Percentiles rank a stretch among this genome's conserved stretches.
Evolutionary conservation across 2,888 invertebrate genomes (phyloP).

Genomic region (Rhorus exstirpatorius): DNA sequence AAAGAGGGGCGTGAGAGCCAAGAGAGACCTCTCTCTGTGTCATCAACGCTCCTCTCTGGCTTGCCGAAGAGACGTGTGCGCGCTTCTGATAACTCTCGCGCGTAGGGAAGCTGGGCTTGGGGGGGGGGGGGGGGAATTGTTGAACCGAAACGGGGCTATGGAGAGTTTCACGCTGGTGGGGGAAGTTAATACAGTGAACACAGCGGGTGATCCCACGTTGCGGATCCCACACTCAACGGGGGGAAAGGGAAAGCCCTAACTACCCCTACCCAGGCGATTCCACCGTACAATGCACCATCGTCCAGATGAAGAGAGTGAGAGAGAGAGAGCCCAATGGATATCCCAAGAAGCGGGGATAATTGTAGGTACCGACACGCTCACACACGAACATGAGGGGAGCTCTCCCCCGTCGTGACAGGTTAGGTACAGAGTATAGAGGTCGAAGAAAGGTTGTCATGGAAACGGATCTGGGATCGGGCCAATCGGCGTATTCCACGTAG

Average conservation of each 20-base stretch:
- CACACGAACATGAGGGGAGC: neutral
- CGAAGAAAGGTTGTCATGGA: slow-evolving; percentile 86
- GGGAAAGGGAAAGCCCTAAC: slow-evolving; percentile 44
- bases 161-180: slow-evolving; percentile 20
- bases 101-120: slow-evolving; percentile 22
- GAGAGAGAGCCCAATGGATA: slow-evolving; percentile 43
- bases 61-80: slow-evolving; percentile 35
- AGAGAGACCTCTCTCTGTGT: slow-evolving; percentile 28
- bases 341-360: slow-evolving; percentile 80
- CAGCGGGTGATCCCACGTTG: slow-evolving; percentile 33
- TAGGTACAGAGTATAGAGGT: slow-evolving; percentile 75
- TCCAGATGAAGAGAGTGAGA: slow-evolving; percentile 34
- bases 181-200: slow-evolving; percentile 39
- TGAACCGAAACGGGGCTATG: slow-evolving; percentile 9
- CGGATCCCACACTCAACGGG: slow-evolving; percentile 44
- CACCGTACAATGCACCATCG: slow-evolving; percentile 62
- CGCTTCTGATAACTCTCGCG: slow-evolving; percentile 12
- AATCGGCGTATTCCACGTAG: slow-evolving; percentile 86
- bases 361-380: slow-evolving; percentile 80
- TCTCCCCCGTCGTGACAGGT: neutral
- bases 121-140: slow-evolving; percentile 8
- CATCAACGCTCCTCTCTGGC: slow-evolving; percentile 44
- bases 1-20: slow-evolving; percentile 73
- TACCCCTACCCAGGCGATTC: slow-evolving; percentile 39
- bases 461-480: slow-evolving; percentile 87